phyloP scores from a whole-genome alignment of 2,113 vertebrate genomes.

The Callipepla squamata region DNA sequence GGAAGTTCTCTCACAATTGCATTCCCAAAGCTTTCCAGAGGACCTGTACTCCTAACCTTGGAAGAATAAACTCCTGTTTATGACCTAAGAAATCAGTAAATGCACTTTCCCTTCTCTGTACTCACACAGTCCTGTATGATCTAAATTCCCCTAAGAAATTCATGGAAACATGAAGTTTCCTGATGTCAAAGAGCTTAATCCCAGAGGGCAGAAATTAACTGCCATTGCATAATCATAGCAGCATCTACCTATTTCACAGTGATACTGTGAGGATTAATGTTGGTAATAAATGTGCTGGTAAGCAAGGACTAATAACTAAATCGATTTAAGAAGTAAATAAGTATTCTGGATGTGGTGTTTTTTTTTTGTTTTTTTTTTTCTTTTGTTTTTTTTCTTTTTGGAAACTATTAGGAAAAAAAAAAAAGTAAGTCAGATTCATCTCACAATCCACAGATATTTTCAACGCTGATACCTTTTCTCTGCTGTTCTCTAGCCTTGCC shows the following conservation, averaged over 20 bases:
- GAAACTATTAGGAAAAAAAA: background rate
- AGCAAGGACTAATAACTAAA: background rate
- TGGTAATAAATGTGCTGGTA: background rate
- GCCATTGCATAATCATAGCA: background rate
- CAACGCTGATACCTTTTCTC: background rate
- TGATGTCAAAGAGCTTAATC: background rate
- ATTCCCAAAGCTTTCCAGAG: background rate
- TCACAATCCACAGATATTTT: background rate
- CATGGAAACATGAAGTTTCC: background rate
- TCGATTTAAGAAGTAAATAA: background rate
- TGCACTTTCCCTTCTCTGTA: background rate
- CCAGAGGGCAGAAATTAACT: background rate
- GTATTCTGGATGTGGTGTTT: background rate
- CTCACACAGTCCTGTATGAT: background rate
- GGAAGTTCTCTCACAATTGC: background rate
- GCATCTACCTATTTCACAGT: background rate
- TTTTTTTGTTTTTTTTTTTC: background rate
- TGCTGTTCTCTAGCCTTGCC: background rate
- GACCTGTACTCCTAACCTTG: rapidly evolving
- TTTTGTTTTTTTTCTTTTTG: background rate
- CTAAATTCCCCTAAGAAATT: background rate
- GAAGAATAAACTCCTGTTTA: background rate
- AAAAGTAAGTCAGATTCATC: background rate
- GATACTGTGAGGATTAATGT: background rate
- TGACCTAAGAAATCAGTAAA: background rate